phyloP scores from a whole-genome alignment of 2,113 vertebrate genomes.

The Genyomyrus donnyi region DNA sequence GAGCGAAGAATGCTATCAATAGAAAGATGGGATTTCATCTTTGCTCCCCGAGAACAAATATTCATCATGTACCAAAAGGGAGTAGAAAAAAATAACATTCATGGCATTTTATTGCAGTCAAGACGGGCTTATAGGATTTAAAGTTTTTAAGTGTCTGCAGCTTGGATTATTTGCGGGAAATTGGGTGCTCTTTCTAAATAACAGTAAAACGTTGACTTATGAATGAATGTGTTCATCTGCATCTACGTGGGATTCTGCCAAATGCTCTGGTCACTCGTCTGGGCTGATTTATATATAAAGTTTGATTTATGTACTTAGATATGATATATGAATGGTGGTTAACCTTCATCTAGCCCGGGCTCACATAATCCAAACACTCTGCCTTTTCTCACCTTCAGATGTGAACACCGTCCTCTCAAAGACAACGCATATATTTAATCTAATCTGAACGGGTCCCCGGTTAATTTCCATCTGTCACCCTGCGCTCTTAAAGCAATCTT shows the following conservation, averaged over 20 bases:
- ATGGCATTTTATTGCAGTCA: not conserved
- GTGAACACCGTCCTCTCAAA: not conserved
- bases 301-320: not conserved
- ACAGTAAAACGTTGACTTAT: not conserved
- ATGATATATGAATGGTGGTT: not conserved
- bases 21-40: not conserved
- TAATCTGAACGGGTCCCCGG: not conserved
- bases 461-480: not conserved
- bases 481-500: not conserved
- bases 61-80: not conserved
- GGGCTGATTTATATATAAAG: not conserved
- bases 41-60: conserved; percentile 2
- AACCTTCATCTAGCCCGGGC: not conserved
- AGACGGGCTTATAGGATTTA: not conserved
- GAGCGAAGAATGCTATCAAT: not conserved
- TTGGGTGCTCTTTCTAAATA: not conserved
- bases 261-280: not conserved
- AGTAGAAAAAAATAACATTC: not conserved
- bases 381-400: not conserved
- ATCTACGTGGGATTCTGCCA: not conserved
- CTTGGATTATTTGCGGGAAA: not conserved
- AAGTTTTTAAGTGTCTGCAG: not conserved
- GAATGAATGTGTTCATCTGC: not conserved
- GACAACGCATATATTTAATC: not conserved
- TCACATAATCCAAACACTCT: not conserved